Percentiles rank a stretch among this genome's conserved stretches.
Evolutionary conservation across 2,888 invertebrate genomes (phyloP).

Genomic region (Incurvaria masculella): DNA sequence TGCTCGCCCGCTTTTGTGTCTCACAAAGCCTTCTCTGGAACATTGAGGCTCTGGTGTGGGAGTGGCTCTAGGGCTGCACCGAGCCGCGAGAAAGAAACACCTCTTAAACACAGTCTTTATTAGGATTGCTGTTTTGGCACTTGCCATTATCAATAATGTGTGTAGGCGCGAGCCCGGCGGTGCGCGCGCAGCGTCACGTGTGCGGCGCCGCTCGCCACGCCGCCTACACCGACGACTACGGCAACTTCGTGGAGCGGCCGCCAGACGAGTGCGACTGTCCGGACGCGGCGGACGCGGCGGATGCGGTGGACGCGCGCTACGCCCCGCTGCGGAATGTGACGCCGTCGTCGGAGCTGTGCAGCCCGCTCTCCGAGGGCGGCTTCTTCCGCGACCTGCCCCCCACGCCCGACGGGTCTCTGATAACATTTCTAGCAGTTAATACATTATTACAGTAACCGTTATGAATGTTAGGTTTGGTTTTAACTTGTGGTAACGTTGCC

Average conservation of each 20-base stretch:
- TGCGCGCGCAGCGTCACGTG: conserved; percentile 38
- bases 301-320: neutral
- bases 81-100: too few relatives aligned
- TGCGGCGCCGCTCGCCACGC: conserved; percentile 42
- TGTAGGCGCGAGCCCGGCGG: conserved; percentile 28
- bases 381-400: conserved; percentile 9
- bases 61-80: too few relatives aligned
- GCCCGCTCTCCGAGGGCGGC: conserved; percentile 10
- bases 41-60: too few relatives aligned
- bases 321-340: neutral
- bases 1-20: too few relatives aligned
- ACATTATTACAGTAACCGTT: too few relatives aligned
- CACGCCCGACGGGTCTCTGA: conserved; percentile 1
- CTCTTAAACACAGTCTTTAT: too few relatives aligned
- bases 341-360: conserved; percentile 6
- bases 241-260: conserved; percentile 46
- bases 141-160: too few relatives aligned
- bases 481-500: too few relatives aligned
- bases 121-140: too few relatives aligned
- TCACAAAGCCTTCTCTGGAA: too few relatives aligned
- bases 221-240: conserved; percentile 52
- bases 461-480: too few relatives aligned
- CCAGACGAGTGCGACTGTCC: conserved; percentile 46
- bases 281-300: conserved; percentile 16
- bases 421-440: neutral